These are phyloP conservation scores for Sceloporus undulatus DNA, from an alignment of 2,113 vertebrate genomes.

Conservation along the genomic window DNA sequence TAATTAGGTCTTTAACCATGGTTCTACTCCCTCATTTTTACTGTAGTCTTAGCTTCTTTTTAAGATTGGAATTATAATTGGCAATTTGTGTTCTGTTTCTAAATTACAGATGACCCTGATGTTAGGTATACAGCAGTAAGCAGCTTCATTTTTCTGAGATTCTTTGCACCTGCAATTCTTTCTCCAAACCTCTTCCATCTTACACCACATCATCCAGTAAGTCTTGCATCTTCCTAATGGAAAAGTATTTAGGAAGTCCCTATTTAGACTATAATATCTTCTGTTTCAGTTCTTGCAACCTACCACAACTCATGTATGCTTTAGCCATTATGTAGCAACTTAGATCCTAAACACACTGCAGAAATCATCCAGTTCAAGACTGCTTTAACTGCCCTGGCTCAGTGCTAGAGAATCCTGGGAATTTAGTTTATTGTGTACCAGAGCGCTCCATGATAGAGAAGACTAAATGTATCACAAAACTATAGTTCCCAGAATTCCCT, in stretches of 20 bases:
- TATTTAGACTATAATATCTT: background rate
- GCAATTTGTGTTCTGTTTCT: constrained; percentile 37
- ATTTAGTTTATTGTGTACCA: no score
- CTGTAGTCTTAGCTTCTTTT: constrained; percentile 32
- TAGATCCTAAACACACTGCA: no score
- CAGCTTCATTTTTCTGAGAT: constrained; percentile 97
- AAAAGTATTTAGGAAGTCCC: rapidly evolving
- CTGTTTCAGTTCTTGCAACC: background rate
- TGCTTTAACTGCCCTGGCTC: no score
- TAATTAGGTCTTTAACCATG: background rate
- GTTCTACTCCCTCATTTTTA: background rate
- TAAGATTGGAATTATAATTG: constrained; percentile 30
- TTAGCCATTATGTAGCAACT: background rate
- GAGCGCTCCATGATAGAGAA: no score
- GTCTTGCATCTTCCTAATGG: constrained; percentile 54
- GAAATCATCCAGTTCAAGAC: no score
- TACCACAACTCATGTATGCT: background rate
- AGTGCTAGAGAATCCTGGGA: no score
- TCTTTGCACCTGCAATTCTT: constrained; percentile 97
- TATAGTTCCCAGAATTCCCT: no score
- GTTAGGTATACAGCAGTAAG: constrained; percentile 97
- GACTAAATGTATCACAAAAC: no score
- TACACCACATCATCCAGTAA: constrained; percentile 94
- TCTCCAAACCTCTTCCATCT: constrained; percentile 98
- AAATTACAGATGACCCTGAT: constrained; percentile 87